Conservation (phyloP, 2,797 vertebrate genomes). For the Stomatorhinus walkeri region DNA sequence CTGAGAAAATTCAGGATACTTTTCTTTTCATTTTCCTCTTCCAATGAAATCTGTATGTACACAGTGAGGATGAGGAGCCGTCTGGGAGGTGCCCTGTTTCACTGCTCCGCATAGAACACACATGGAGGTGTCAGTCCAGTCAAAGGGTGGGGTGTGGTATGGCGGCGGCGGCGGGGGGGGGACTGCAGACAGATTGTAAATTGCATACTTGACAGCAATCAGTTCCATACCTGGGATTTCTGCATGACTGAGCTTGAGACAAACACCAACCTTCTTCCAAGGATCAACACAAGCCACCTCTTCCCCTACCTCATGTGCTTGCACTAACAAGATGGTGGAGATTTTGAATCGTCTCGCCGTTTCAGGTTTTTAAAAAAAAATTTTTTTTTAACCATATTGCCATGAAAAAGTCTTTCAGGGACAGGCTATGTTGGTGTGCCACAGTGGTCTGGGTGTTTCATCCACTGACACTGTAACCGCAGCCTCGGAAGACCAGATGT, state of each 20-base stretch:
- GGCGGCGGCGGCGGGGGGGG: not conserved
- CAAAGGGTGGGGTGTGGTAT: not conserved
- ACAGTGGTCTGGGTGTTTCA: not conserved
- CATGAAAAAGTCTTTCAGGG: not conserved
- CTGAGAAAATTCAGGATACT: not conserved
- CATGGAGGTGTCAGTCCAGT: not conserved
- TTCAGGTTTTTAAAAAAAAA: not conserved
- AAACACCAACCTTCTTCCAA: not conserved
- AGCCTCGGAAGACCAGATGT: not conserved
- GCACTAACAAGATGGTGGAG: not conserved
- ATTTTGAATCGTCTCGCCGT: not conserved
- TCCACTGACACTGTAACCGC: not conserved
- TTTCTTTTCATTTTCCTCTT: not conserved
- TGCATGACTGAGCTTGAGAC: constrained; percentile 7
- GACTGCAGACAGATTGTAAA: not conserved
- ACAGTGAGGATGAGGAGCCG: not conserved
- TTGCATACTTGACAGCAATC: constrained; percentile 17
- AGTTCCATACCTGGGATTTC: constrained; percentile 32
- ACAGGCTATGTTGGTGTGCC: not conserved
- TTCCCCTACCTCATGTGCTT: not conserved
- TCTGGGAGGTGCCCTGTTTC: not conserved
- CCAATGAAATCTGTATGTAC: not conserved
- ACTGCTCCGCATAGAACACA: not conserved
- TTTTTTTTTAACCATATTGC: not conserved
- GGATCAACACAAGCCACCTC: not conserved